Evolutionary conservation across 2,888 invertebrate species (phyloP).

Genomic region (Andrena bucephala): DNA sequence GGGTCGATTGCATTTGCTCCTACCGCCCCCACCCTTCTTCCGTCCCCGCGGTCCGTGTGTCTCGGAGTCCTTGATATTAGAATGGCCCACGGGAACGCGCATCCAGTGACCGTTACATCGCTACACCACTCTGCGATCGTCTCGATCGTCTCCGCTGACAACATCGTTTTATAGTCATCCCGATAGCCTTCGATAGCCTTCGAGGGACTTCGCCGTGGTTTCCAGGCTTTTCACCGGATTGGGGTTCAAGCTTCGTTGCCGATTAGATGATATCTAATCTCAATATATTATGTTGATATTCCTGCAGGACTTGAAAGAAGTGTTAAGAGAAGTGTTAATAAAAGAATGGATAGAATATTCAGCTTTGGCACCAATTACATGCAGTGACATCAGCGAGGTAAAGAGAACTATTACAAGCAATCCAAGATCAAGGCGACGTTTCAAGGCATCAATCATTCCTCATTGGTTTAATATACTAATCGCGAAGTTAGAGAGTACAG

Average conservation of each 20-base stretch:
- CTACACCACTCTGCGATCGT: constrained; percentile 36
- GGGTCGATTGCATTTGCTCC: constrained; percentile 82
- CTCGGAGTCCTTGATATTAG: constrained; percentile 83
- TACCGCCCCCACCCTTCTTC: constrained; percentile 73
- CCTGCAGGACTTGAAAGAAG: too few relatives aligned
- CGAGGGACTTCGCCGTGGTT: too few relatives aligned
- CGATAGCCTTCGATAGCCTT: constrained; percentile 29
- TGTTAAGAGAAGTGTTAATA: too few relatives aligned
- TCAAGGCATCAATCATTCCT: constrained; percentile 30
- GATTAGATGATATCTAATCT: too few relatives aligned
- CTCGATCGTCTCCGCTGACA: constrained; percentile 68
- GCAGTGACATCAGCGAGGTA: too few relatives aligned
- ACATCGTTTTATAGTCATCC: constrained; percentile 77
- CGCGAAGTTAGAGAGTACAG: constrained; percentile 11
- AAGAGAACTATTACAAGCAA: neutral
- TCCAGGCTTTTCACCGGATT: too few relatives aligned
- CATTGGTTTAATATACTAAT: constrained; percentile 26
- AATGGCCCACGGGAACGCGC: constrained; percentile 81
- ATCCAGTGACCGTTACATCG: constrained; percentile 77
- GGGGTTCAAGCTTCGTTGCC: too few relatives aligned
- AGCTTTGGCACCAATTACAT: too few relatives aligned
- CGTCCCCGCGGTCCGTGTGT: constrained; percentile 61
- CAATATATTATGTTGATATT: too few relatives aligned
- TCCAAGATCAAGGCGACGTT: constrained; percentile 31
- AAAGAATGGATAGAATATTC: too few relatives aligned